A percentile compares a stretch with the other conserved stretches of the same genome.
Conservation (phyloP, 2,888 invertebrate genomes). For the Caenorhabditis auriculariae region DNA sequence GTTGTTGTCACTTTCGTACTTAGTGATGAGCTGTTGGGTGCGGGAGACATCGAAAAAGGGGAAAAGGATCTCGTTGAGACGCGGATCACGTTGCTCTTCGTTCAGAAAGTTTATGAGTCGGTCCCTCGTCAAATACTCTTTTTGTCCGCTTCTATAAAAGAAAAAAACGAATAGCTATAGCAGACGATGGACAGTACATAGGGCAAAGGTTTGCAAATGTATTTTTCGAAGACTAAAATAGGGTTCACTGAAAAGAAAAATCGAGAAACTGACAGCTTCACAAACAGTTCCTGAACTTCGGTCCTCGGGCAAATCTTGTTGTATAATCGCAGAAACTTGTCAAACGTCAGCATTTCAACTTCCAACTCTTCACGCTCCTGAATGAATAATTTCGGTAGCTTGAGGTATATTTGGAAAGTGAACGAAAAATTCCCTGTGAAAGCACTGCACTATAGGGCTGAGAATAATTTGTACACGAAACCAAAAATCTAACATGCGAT, state of each 20-base stretch:
- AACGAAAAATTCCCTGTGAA: no score
- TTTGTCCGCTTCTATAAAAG: slow-evolving; percentile 54
- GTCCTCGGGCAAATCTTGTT: slow-evolving; percentile 98
- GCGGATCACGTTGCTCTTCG: slow-evolving; percentile 89
- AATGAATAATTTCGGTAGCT: no score
- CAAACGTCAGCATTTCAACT: slow-evolving; percentile 90
- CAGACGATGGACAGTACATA: no score
- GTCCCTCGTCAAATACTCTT: slow-evolving; percentile 60
- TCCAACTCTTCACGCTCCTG: slow-evolving; percentile 86
- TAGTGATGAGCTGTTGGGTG: slow-evolving; percentile 86
- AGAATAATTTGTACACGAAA: no score
- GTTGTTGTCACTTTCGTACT: slow-evolving; percentile 70
- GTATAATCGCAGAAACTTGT: slow-evolving; percentile 95
- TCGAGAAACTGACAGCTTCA: slow-evolving; percentile 49
- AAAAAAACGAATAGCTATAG: no score
- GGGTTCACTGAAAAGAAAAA: no score
- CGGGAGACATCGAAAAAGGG: slow-evolving; percentile 93
- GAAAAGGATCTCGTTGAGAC: slow-evolving; percentile 96
- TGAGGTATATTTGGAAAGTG: no score
- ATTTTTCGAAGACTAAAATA: not conserved
- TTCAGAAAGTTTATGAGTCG: slow-evolving; percentile 58
- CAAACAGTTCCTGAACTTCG: slow-evolving; percentile 94
- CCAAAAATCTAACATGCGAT: no score
- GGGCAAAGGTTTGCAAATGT: not conserved
- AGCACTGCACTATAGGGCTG: no score